Percentiles rank a stretch among this genome's conserved stretches.
Conservation (phyloP, 2,797 vertebrate species). For the Rhinatrema bivittatum region DNA sequence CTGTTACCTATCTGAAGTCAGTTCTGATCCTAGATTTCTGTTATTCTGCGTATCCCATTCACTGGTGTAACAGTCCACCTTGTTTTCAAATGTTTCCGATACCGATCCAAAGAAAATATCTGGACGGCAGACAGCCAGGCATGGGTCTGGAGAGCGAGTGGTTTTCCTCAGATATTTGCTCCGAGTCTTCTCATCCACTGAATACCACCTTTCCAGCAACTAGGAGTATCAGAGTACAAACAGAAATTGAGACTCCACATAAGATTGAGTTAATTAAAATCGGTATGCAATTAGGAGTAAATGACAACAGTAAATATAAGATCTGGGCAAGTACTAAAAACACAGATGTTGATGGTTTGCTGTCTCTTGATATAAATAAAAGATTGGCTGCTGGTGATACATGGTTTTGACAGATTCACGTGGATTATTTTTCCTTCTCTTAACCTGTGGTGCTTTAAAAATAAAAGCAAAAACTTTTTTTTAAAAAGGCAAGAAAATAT, state of each 20-base stretch:
- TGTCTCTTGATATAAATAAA: no score
- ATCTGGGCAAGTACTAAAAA: no score
- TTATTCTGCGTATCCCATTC: slow-evolving; percentile 37
- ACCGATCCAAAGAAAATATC: slow-evolving; percentile 86
- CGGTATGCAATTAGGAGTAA: background rate
- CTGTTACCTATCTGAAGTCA: slow-evolving; percentile 64
- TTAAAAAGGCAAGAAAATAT: no score
- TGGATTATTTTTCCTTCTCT: no score
- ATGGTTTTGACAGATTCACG: no score
- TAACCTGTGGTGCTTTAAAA: no score
- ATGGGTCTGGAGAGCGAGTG: slow-evolving; percentile 76
- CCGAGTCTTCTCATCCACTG: slow-evolving; percentile 57
- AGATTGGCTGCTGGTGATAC: no score
- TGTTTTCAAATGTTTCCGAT: slow-evolving; percentile 78
- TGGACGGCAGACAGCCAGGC: slow-evolving; percentile 68
- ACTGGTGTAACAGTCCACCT: slow-evolving; percentile 62
- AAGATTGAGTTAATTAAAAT: background rate
- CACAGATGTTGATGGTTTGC: no score
- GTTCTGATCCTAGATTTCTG: background rate
- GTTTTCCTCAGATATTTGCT: slow-evolving; percentile 70
- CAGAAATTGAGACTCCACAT: no score
- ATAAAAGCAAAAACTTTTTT: no score
- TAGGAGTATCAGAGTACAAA: slow-evolving; percentile 30
- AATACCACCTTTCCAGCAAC: slow-evolving; percentile 72
- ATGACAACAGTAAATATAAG: background rate